Conservation (phyloP, 1,140 invertebrate genomes). For the Dryas iulia region DNA sequence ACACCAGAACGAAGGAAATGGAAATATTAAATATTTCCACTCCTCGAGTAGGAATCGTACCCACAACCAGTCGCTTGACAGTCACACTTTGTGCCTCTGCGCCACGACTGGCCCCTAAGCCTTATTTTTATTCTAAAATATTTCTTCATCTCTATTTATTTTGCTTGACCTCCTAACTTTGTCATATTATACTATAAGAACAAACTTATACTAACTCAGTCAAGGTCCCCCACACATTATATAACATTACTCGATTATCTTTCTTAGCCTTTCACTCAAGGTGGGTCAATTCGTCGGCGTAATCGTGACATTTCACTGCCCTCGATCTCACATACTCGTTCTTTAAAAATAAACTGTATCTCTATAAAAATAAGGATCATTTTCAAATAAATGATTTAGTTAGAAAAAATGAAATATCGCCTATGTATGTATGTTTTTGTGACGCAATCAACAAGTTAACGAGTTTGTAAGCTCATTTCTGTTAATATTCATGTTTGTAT, state of each 20-base stretch:
- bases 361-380: neutral
- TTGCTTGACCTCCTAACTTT: too few relatives aligned
- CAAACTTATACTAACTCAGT: conserved; percentile 23
- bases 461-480: neutral
- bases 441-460: conserved; percentile 10
- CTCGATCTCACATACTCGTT: neutral
- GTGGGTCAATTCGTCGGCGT: conserved; percentile 36
- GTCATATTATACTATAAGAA: neutral
- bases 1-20: too few relatives aligned
- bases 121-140: too few relatives aligned
- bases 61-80: too few relatives aligned
- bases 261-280: conserved; percentile 39
- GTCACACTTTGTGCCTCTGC: too few relatives aligned
- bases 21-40: too few relatives aligned
- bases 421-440: conserved; percentile 10
- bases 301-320: conserved; percentile 40
- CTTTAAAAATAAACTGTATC: conserved; percentile 9
- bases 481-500: neutral
- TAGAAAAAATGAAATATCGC: neutral
- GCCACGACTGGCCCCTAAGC: too few relatives aligned
- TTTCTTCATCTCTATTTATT: too few relatives aligned
- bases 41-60: too few relatives aligned
- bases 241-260: conserved; percentile 31
- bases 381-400: neutral
- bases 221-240: conserved; percentile 37